Evolutionary conservation across 2,888 invertebrate species (phyloP).

Genomic region (Sthenelais limicola): DNA sequence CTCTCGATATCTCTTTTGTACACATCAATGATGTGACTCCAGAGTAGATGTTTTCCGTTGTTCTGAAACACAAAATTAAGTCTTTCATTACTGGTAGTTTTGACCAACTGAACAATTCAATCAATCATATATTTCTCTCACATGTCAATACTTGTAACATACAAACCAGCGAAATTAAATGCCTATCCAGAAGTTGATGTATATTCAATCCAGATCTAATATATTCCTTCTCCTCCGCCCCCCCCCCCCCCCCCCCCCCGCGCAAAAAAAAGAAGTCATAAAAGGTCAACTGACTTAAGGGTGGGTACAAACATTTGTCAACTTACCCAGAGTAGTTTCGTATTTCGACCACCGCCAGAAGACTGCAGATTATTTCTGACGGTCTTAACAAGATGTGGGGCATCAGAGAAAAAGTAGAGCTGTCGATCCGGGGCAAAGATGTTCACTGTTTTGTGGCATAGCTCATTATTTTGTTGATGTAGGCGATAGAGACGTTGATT

Average conservation of each 20-base stretch:
- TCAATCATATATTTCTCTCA: no score
- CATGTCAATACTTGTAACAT: no score
- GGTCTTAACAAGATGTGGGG: constrained; percentile 40
- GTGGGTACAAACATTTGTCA: no score
- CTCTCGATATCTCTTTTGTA: constrained; percentile 5
- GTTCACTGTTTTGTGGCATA: constrained; percentile 14
- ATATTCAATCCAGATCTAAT: no score
- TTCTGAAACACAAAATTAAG: constrained; percentile 38
- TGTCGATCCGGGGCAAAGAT: constrained; percentile 13
- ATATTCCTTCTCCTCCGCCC: no score
- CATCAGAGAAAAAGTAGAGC: constrained; percentile 38
- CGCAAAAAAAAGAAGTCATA: no score
- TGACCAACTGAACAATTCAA: no score
- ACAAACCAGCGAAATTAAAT: no score
- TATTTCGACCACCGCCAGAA: constrained; percentile 14
- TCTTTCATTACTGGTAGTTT: no score
- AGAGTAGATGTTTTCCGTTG: constrained; percentile 25
- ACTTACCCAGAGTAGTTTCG: constrained; percentile 36
- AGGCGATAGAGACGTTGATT: constrained; percentile 24
- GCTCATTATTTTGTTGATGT: constrained; percentile 1
- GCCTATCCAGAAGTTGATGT: no score
- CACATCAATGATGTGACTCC: constrained; percentile 28
- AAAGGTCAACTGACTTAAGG: no score
- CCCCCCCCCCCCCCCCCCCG: no score
- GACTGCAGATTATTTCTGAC: constrained; percentile 25